Base-by-base conservation (phyloP, 1,140 invertebrate species). In the Heliothis virescens region DNA sequence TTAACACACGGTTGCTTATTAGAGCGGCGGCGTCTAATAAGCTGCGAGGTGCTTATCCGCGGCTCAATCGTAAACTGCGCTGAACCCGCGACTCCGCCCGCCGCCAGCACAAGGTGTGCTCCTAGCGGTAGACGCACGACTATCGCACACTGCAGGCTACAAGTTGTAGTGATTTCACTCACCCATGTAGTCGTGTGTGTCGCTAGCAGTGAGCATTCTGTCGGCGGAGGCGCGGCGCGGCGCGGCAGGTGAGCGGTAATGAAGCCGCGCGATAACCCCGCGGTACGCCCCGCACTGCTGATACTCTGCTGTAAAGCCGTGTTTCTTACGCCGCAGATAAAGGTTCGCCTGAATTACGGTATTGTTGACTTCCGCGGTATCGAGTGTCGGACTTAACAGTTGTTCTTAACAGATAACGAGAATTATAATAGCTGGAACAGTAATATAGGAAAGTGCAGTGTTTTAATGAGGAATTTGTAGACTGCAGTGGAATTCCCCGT, bases 11-110 rank as follows among this genome's bases (percentile, higher is more conserved):
- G 13, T 34, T 41, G 60, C 34, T 41, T 63, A 63, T 41, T 59
- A 59, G 57, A 59, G 57, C 57, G 57, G 18, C 11, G 34, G 57
- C 16, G 18, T 59, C 59, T 62, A 29, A 62, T 62, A 62, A 62
- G 26, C 59, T 62, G 59, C 59, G 26, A 29, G 59, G 21, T 18
- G 59, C 59, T 62, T 29, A 59, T 59, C 26, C 59, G 10, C 59
- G 59, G 12, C 59, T 29, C 11, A 29, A 62, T 62, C 59, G 21
- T 62, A 18, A 34, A 29, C 21, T 34, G 29, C 34, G 34, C 34
- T 26, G 21, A 26, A 26, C 21, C 21, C 34, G 34, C 34, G 34
- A 41, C 34, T 57, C 9, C 53, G 50, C 52, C 11, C 16, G 52
- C 52, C 15, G 59, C 59, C 16, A 4, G 13, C 55, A 29, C 1